These are phyloP conservation scores for Acanthurus leucopareius DNA, from an alignment of 2,797 vertebrate genomes.

Conservation along the genomic window DNA sequence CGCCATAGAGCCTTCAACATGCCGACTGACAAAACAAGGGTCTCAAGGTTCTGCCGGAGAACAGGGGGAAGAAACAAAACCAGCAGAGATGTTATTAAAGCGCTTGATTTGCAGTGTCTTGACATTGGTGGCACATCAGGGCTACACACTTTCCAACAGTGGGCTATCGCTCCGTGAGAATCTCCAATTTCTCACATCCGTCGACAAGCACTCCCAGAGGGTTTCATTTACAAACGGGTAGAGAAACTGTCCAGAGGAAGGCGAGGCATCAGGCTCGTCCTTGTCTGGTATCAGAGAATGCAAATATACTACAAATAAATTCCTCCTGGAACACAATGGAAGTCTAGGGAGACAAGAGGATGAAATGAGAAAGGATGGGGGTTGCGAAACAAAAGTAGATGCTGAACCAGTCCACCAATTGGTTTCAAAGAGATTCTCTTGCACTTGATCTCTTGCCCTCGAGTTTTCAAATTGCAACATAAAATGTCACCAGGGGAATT, in stretches of 20 bases:
- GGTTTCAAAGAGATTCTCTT: slow-evolving; percentile 83
- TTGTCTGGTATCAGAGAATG: slow-evolving; percentile 82
- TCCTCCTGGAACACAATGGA: slow-evolving; percentile 76
- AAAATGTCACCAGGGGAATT: slow-evolving; percentile 90
- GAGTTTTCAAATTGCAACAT: slow-evolving; percentile 88
- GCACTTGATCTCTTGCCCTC: slow-evolving; percentile 90
- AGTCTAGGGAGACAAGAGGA: slow-evolving; percentile 76
- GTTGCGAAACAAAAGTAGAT: slow-evolving; percentile 74
- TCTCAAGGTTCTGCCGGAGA: slow-evolving; percentile 62
- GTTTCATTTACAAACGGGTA: slow-evolving; percentile 84
- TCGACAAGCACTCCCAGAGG: slow-evolving; percentile 79
- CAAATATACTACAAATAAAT: slow-evolving; percentile 85
- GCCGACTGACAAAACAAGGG: slow-evolving; percentile 61
- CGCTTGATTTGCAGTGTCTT: slow-evolving; percentile 83
- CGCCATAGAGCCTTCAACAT: slow-evolving; percentile 61
- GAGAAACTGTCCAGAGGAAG: slow-evolving; percentile 78
- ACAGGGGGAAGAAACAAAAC: slow-evolving; percentile 70
- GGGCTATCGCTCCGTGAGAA: slow-evolving; percentile 71
- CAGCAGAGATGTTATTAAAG: slow-evolving; percentile 83
- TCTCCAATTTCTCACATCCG: slow-evolving; percentile 82
- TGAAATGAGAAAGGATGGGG: slow-evolving; percentile 76
- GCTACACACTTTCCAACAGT: slow-evolving; percentile 58
- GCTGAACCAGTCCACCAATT: slow-evolving; percentile 80
- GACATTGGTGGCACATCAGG: slow-evolving; percentile 78
- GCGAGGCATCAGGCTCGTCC: slow-evolving; percentile 79